Conservation (phyloP, 2,797 vertebrate species). For the Acanthiza pusilla region DNA sequence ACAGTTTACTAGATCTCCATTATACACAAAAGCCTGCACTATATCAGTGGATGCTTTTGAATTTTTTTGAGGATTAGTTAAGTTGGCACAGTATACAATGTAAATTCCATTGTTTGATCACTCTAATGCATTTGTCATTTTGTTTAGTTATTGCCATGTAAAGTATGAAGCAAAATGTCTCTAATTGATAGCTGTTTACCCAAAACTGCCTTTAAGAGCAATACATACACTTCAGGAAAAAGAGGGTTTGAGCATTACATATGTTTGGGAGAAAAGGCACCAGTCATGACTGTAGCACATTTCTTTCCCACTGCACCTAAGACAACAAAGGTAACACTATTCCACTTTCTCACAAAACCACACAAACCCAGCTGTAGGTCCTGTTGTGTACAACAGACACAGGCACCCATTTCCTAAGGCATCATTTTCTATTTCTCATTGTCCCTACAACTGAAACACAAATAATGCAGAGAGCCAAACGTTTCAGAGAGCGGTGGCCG, state of each 20-base stretch:
- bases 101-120: background rate
- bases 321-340: background rate
- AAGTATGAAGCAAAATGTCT: background rate
- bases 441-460: background rate
- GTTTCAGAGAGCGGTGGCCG: background rate
- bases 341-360: background rate
- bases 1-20: background rate
- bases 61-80: background rate
- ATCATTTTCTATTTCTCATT: background rate
- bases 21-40: background rate
- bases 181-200: background rate
- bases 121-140: background rate
- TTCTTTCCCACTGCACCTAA: background rate
- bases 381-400: background rate
- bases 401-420: background rate
- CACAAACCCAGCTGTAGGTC: background rate
- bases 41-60: background rate
- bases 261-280: background rate
- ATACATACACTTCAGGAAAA: background rate
- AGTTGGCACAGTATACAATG: background rate
- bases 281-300: background rate
- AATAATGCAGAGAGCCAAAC: background rate
- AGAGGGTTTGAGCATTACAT: background rate
- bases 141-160: background rate
- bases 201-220: slow-evolving; percentile 5